Evolutionary conservation across 2,888 invertebrate species (phyloP), one percentile per base, ranked within the genome.

Genomic region (Watsonalla binaria): DNA sequence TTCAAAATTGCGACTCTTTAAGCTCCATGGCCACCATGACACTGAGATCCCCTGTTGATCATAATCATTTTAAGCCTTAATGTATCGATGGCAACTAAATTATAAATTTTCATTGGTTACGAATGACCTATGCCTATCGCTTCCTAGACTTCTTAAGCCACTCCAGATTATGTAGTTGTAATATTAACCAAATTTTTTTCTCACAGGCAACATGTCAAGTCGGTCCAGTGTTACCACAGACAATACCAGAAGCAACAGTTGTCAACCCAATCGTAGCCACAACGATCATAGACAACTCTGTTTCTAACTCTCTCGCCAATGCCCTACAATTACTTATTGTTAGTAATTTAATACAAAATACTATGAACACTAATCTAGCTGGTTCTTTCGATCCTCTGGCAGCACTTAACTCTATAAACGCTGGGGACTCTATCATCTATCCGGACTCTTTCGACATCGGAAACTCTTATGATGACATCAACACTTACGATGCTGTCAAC

Each of bases 281-380:
- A 0, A 82, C 84, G 0, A 59, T 84, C 0, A 57, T 84, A 2
- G 85, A 87, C 51, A 83, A 82, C 49, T 76, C 79, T 0, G 60
- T 87, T 4, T 76, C 82, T 1, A 84, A 78, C 51, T 63, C 83
- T 0, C 60, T 87, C 33, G 86, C 83, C 0, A 85, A 85, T 37
- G 78, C 84, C 0, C 57, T 87, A 0, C 86, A 86, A 54, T 58
- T 86, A 0, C 60, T 86, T 0, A 78, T 87, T 0, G 78, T 82
- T 0, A 83, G 80, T n/a, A 80, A 84, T 7, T 58, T 84, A 0
- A 66, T 85, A 0, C 78, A 80, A 52, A 68, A 66, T 24, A 68
- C 72, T 0, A 57, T 61, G 46, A 61, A 54, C 6, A 5, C 47
- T 8, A 51, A 50, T 45, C 35, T 34, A 7, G 14, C 50, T 48